Percentiles rank a stretch among this genome's conserved stretches.
Evolutionary conservation across 2,888 invertebrate species (phyloP).

Genomic region (Drosophila suboccidentalis): DNA sequence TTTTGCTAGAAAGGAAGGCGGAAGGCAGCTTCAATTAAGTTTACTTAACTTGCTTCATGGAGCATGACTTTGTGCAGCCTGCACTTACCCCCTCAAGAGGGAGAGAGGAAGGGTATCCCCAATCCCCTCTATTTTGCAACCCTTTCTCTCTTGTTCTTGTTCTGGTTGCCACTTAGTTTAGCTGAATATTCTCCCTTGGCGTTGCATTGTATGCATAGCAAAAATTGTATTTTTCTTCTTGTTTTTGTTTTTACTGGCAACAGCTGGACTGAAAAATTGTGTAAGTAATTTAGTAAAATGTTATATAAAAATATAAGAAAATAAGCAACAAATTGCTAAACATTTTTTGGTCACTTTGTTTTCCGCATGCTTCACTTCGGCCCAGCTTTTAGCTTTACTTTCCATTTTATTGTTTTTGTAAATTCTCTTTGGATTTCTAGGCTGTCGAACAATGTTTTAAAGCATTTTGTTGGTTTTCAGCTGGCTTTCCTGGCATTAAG

Average conservation of each 20-base stretch:
- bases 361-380: conserved; percentile 22
- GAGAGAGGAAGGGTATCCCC: too few species aligned
- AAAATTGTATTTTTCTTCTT: conserved; percentile 41
- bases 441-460: conserved; percentile 29
- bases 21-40: conserved; percentile 44
- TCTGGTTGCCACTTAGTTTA: conserved; percentile 18
- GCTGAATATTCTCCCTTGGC: not conserved
- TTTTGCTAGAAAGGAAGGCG: conserved; percentile 7
- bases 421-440: conserved; percentile 31
- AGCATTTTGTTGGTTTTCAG: conserved; percentile 18
- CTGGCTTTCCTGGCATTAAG: conserved; percentile 46
- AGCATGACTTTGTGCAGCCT: conserved; percentile 35
- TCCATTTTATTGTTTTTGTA: conserved; percentile 41
- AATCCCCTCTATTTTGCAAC: not conserved
- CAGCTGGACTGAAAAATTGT: conserved; percentile 69
- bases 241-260: conserved; percentile 40
- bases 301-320: conserved; percentile 62
- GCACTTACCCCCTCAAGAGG: conserved; percentile 7
- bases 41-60: conserved; percentile 25
- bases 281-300: conserved; percentile 76
- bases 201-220: conserved; percentile 55
- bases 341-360: conserved; percentile 68
- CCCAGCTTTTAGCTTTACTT: conserved; percentile 25
- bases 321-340: conserved; percentile 66
- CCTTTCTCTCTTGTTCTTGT: not conserved